Percentiles rank a stretch among this genome's conserved stretches.
phyloP scores from a whole-genome alignment of 2,888 invertebrate genomes.

The Cosmia pyralina region DNA sequence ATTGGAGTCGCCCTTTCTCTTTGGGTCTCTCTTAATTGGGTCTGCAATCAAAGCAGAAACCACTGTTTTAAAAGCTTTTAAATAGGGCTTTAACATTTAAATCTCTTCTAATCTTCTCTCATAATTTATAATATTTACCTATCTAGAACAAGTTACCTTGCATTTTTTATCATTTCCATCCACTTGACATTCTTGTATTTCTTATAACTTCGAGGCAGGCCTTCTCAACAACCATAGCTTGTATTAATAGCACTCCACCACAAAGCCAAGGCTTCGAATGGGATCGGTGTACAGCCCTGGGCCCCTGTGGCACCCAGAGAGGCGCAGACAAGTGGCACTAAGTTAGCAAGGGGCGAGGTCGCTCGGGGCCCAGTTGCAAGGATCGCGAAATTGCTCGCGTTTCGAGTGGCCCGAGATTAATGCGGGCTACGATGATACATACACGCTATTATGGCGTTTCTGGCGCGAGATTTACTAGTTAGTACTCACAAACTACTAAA shows the following conservation, averaged over 20 bases:
- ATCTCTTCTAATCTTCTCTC: neutral
- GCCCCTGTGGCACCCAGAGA: slow-evolving; percentile 64
- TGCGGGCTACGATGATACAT: slow-evolving; percentile 46
- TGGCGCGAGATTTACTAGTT: slow-evolving; percentile 36
- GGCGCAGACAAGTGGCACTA: slow-evolving; percentile 72
- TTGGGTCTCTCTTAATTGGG: slow-evolving; percentile 37
- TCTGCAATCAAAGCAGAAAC: slow-evolving; percentile 20
- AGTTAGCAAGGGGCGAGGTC: slow-evolving; percentile 67
- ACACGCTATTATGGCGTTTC: slow-evolving; percentile 22
- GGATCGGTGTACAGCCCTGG: slow-evolving; percentile 57
- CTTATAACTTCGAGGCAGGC: neutral
- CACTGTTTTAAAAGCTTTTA: slow-evolving; percentile 27
- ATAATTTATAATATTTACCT: neutral
- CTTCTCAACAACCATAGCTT: neutral
- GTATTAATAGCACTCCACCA: neutral
- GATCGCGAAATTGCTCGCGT: slow-evolving; percentile 67
- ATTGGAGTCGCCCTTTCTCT: slow-evolving; percentile 31
- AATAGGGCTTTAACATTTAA: neutral
- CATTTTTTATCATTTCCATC: neutral
- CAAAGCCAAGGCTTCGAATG: neutral
- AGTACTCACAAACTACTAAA: slow-evolving; percentile 42
- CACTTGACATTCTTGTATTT: neutral
- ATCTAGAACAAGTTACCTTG: too few relatives aligned
- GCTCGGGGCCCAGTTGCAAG: slow-evolving; percentile 55
- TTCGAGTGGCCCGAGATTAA: slow-evolving; percentile 55